A percentile compares a stretch with the other conserved stretches of the same genome.
These are phyloP conservation scores for Microcebus lehilahytsara DNA, from an alignment of 2,113 vertebrate species.

Conservation along the genomic window DNA sequence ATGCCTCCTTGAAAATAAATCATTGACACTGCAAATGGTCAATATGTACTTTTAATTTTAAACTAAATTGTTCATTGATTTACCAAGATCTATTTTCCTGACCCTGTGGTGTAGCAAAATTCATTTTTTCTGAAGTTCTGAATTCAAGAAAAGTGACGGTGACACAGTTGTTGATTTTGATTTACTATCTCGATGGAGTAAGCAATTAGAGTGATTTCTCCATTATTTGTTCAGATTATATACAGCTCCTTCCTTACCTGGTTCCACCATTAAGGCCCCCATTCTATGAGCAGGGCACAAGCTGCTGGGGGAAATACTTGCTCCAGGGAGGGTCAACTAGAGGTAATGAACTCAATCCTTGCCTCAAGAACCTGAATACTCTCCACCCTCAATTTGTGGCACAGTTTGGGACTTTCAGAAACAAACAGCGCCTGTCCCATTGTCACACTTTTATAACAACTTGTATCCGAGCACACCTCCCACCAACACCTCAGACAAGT, in stretches of 20 bases:
- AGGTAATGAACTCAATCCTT: conserved; percentile 57
- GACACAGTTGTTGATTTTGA: conserved; percentile 53
- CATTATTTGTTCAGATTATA: conserved; percentile 43
- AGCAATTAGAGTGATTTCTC: conserved; percentile 67
- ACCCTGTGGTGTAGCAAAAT: conserved; percentile 42
- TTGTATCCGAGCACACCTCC: conserved; percentile 64
- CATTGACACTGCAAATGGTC: conserved; percentile 47
- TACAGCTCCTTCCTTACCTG: conserved; percentile 42
- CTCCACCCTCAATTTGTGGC: conserved; percentile 54
- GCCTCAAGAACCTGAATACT: conserved; percentile 59
- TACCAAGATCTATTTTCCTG: conserved; percentile 45
- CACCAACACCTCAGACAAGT: conserved; percentile 77
- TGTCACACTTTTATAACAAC: conserved; percentile 62
- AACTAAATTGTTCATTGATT: conserved; percentile 60
- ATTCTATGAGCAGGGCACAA: conserved; percentile 39
- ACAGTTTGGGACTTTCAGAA: conserved; percentile 57
- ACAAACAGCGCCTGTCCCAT: conserved; percentile 62
- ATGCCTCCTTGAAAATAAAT: conserved; percentile 55
- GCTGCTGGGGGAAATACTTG: background rate
- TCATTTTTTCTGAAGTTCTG: conserved; percentile 60
- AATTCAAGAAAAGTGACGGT: conserved; percentile 17
- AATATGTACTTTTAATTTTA: conserved; percentile 65
- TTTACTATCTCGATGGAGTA: background rate
- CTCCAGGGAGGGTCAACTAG: conserved; percentile 1
- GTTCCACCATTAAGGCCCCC: background rate